Conservation (phyloP, 2,888 invertebrate genomes). For the Nemotelus nigrinus region DNA sequence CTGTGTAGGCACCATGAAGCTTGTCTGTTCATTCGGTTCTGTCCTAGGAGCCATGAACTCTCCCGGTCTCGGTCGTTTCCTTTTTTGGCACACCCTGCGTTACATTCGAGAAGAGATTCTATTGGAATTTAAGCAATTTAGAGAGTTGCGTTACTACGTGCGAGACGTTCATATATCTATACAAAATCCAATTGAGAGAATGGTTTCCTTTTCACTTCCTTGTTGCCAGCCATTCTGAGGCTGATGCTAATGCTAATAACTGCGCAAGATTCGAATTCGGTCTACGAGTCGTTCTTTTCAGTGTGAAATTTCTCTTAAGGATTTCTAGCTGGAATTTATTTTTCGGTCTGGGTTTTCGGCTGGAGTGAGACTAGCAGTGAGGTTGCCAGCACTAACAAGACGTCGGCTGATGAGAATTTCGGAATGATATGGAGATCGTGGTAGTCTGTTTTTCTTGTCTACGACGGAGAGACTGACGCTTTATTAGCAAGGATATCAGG, state of each 20-base stretch:
- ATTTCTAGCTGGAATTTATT: background rate
- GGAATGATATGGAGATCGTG: background rate
- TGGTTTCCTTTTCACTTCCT: constrained; percentile 32
- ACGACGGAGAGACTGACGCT: background rate
- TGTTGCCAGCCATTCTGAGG: background rate
- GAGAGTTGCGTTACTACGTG: constrained; percentile 28
- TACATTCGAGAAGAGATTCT: background rate
- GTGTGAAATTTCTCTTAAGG: background rate
- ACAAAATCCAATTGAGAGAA: constrained; percentile 33
- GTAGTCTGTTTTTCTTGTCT: background rate
- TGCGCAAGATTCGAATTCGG: constrained; percentile 26
- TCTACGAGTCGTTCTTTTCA: background rate
- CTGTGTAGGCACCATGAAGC: background rate
- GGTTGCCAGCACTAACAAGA: constrained; percentile 9
- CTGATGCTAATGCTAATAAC: constrained; percentile 7
- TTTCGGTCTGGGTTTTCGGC: background rate
- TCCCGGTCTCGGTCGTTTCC: background rate
- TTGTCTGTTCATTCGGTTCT: background rate
- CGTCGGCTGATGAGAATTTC: background rate
- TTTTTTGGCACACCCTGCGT: background rate
- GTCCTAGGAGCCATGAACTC: background rate
- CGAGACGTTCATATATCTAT: constrained; percentile 12
- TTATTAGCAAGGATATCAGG: background rate
- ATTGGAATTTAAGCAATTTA: constrained; percentile 9
- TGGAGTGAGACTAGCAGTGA: constrained; percentile 4